phyloP scores from a whole-genome alignment of 2,113 vertebrate species.

The Sus scrofa region T2T-Sscrofa CM000812.6:193158001-193158500 shows the following conservation, averaged over 20 bases:
- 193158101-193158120: slow-evolving; percentile 8
- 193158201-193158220: slow-evolving; percentile 32
- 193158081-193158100: slow-evolving; percentile 50
- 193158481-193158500: slow-evolving; percentile 39
- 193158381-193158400: slow-evolving; percentile 27
- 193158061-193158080: slow-evolving; percentile 53
- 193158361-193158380: slow-evolving; percentile 44
- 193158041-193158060: not conserved
- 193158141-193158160: slow-evolving; percentile 47
- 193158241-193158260: not conserved
- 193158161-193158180: not conserved
- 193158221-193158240: not conserved
- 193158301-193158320: slow-evolving; percentile 31
- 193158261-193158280: not conserved
- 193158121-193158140: slow-evolving; percentile 38
- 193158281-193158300: not conserved
- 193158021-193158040: slow-evolving; percentile 38
- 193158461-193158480: slow-evolving; percentile 44
- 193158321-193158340: slow-evolving; percentile 1
- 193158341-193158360: slow-evolving; percentile 24
- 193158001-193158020: slow-evolving; percentile 60
- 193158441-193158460: slow-evolving; percentile 28
- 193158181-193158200: not conserved
- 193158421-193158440: not conserved
- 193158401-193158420: not conserved